Evolutionary conservation across 2,113 vertebrate genomes (phyloP).

Genomic region (Melierax canorus): DNA sequence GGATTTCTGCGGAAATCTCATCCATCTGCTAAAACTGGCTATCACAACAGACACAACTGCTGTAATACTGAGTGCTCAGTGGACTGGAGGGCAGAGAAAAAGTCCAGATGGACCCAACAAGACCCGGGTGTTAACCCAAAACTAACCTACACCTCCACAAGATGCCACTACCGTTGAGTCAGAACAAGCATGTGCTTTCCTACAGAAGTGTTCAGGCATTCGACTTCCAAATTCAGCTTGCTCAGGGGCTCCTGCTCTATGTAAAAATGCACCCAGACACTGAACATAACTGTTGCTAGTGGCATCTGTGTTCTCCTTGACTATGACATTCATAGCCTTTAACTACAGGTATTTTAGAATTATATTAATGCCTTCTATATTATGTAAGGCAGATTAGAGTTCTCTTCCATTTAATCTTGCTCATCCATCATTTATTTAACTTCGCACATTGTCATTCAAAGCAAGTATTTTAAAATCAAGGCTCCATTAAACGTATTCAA

Average conservation of each 20-base stretch:
- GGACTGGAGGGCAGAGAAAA: neutral
- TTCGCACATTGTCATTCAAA: constrained; percentile 14
- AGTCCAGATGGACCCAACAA: neutral
- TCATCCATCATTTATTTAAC: constrained; percentile 39
- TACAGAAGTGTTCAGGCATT: neutral
- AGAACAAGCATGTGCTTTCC: neutral
- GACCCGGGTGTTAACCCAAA: neutral
- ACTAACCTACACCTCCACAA: neutral
- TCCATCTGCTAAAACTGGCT: neutral
- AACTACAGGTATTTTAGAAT: constrained; percentile 8
- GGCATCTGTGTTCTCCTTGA: neutral
- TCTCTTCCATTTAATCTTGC: constrained; percentile 26
- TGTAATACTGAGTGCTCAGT: too few relatives aligned
- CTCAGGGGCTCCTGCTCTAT: neutral
- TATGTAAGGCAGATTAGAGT: constrained; percentile 26
- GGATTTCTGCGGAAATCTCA: neutral
- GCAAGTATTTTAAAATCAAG: constrained; percentile 27
- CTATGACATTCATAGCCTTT: neutral
- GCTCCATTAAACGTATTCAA: constrained; percentile 37
- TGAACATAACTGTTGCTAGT: neutral
- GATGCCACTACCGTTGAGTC: rapidly evolving
- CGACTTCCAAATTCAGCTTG: neutral
- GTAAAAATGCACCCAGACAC: neutral
- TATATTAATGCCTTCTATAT: neutral
- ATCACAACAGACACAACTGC: neutral